Conservation (phyloP, 2,888 invertebrate genomes). For the Orchesellides sinensis region DNA sequence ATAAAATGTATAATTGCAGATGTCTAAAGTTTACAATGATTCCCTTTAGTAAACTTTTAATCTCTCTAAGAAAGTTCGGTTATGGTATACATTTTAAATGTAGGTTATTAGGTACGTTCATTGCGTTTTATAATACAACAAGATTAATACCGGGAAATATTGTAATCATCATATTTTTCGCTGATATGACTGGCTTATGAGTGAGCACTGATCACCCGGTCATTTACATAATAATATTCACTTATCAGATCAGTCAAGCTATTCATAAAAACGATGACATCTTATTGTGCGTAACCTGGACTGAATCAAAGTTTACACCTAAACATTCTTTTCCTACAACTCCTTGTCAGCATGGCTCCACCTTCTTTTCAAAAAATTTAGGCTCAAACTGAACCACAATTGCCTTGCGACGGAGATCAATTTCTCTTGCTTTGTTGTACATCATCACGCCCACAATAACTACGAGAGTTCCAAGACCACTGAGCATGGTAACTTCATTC, state of each 20-base stretch:
- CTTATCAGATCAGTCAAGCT: conserved; percentile 11
- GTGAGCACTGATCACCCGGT: conserved; percentile 12
- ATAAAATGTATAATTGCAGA: too few relatives aligned
- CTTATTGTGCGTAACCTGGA: neutral
- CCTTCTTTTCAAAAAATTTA: conserved; percentile 71
- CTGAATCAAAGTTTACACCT: neutral
- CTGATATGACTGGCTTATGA: conserved; percentile 20
- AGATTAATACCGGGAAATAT: too few relatives aligned
- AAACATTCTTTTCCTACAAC: neutral
- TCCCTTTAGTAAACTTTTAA: too few relatives aligned
- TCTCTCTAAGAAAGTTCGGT: too few relatives aligned
- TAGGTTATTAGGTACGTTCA: too few relatives aligned
- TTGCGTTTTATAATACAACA: too few relatives aligned
- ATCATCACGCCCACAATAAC: conserved; percentile 86
- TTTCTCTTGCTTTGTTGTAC: conserved; percentile 85
- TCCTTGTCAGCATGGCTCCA: conserved; percentile 63
- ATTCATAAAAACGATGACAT: neutral
- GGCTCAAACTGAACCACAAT: conserved; percentile 71
- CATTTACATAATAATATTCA: too few relatives aligned
- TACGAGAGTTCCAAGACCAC: conserved; percentile 84
- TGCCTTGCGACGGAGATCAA: conserved; percentile 76
- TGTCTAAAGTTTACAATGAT: too few relatives aligned
- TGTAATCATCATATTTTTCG: neutral
- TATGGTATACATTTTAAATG: too few relatives aligned
- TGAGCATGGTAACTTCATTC: conserved; percentile 83